Conservation (phyloP, 2,888 invertebrate species). For the Brenthis daphne region DNA sequence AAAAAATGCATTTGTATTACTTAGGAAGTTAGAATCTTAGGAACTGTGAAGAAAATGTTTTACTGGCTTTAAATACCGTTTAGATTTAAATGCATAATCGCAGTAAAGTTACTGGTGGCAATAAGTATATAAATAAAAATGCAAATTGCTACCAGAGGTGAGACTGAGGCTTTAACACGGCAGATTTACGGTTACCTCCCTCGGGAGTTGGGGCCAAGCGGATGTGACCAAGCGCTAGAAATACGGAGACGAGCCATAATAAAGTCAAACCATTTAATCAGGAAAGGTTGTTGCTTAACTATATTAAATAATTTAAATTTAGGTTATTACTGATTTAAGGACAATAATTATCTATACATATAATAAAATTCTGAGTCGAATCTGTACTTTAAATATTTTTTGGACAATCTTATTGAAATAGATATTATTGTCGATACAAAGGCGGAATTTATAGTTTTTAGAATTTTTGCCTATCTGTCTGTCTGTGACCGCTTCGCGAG, state of each 20-base stretch:
- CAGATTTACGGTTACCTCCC: constrained; percentile 36
- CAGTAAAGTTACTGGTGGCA: not conserved
- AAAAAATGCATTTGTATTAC: too few species aligned
- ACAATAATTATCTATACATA: too few species aligned
- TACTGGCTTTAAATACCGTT: not conserved
- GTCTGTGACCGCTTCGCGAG: too few species aligned
- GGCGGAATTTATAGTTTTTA: too few species aligned
- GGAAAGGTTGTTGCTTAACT: constrained; percentile 4
- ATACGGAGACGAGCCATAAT: constrained; percentile 19
- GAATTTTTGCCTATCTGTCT: too few species aligned
- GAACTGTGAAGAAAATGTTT: too few species aligned
- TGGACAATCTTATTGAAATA: too few species aligned
- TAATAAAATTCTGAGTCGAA: too few species aligned
- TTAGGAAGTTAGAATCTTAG: too few species aligned
- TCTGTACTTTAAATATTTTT: too few species aligned
- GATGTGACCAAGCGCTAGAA: constrained; percentile 31
- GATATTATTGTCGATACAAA: too few species aligned
- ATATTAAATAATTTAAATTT: not conserved
- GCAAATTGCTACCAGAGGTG: constrained; percentile 36
- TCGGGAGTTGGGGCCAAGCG: constrained; percentile 26
- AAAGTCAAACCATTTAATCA: constrained; percentile 25
- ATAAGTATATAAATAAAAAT: constrained; percentile 34
- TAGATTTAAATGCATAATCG: not conserved
- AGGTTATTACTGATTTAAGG: not conserved
- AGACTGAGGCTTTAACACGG: constrained; percentile 35